phyloP scores from a whole-genome alignment of 2,888 invertebrate species.

The Allophyes oxyacanthae region DNA sequence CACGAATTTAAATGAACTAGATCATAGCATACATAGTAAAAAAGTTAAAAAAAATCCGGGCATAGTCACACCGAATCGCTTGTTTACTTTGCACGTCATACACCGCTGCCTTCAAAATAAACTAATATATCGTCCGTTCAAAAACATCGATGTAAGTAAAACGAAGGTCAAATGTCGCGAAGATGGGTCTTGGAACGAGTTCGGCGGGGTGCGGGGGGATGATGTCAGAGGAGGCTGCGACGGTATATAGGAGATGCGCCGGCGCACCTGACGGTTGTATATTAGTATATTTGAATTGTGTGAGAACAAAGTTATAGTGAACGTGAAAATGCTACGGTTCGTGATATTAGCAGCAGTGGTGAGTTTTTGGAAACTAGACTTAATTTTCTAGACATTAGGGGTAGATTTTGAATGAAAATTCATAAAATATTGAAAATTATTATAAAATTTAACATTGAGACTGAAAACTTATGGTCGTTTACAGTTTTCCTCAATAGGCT shows the following conservation, averaged over 20 bases:
- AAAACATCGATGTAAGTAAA: conserved; percentile 67
- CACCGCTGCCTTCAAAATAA: conserved; percentile 57
- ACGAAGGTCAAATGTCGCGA: conserved; percentile 77
- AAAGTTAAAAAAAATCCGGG: not conserved
- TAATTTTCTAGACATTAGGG: conserved; percentile 1
- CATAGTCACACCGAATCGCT: conserved; percentile 1
- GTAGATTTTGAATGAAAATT: not conserved
- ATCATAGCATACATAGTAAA: not conserved
- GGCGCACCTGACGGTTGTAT: conserved; percentile 70
- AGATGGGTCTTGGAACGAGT: conserved; percentile 78
- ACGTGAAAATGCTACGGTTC: conserved; percentile 74
- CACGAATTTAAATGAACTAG: not conserved
- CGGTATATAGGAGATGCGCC: conserved; percentile 84
- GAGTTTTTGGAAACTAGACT: conserved; percentile 56
- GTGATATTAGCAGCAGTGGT: conserved; percentile 76
- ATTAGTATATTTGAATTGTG: conserved; percentile 74
- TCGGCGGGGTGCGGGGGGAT: conserved; percentile 62
- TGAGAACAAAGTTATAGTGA: conserved; percentile 69
- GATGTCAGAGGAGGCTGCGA: conserved; percentile 84
- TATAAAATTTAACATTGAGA: too few species aligned
- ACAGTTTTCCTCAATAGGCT: conserved; percentile 5
- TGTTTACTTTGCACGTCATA: conserved; percentile 39
- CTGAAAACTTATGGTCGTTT: too few species aligned
- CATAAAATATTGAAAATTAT: not conserved
- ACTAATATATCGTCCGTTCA: conserved; percentile 34